Evolutionary conservation across 2,888 invertebrate genomes (phyloP).

Genomic region (Azorinus chamasolen): DNA sequence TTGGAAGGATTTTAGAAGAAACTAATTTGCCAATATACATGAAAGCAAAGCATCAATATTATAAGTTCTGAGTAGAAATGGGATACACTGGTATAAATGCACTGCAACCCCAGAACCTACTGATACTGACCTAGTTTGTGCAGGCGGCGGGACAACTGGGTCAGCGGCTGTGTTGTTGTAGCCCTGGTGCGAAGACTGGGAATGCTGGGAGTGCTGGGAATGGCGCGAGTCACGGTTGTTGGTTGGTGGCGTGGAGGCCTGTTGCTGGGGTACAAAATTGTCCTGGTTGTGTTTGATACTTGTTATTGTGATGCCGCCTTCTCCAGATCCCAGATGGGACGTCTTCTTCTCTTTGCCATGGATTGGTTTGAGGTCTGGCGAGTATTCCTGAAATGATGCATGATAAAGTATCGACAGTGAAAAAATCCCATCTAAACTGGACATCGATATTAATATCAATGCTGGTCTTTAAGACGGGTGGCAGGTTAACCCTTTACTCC

Average conservation of each 20-base stretch:
- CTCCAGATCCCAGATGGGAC: constrained; percentile 65
- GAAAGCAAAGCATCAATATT: no score
- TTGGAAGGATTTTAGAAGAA: no score
- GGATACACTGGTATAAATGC: no score
- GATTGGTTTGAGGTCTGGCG: constrained; percentile 86
- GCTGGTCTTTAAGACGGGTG: no score
- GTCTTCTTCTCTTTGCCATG: constrained; percentile 83
- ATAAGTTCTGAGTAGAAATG: no score
- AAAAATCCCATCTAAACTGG: no score
- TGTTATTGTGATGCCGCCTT: constrained; percentile 85
- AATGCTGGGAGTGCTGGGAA: constrained; percentile 31
- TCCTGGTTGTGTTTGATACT: constrained; percentile 81
- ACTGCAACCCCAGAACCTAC: no score
- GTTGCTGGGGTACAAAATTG: constrained; percentile 39
- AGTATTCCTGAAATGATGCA: constrained; percentile 85
- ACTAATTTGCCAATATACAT: no score
- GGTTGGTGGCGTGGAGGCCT: constrained; percentile 8
- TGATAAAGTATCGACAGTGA: no score
- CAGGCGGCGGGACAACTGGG: constrained; percentile 3
- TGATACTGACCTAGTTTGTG: no score
- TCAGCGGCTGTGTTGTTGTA: constrained; percentile 35
- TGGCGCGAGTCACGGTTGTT: constrained; percentile 8
- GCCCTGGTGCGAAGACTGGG: constrained; percentile 32
- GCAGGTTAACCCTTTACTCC: no score
- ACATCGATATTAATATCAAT: no score